A percentile compares a stretch with the other conserved stretches of the same genome.
Conservation (phyloP, 2,888 invertebrate species). For the Lapara coniferarum region DNA sequence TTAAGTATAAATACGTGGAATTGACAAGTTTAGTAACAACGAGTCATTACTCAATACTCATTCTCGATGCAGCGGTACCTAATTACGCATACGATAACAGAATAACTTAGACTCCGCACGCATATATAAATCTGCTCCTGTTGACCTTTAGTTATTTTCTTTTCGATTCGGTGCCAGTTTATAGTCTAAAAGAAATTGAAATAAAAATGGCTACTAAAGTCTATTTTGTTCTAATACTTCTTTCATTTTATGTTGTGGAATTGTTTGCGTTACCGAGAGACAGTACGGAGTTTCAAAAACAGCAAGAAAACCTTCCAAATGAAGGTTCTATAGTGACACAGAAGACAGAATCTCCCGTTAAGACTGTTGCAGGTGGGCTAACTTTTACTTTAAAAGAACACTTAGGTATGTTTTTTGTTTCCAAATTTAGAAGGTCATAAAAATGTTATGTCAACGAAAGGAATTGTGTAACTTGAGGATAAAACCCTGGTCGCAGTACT, state of each 20-base stretch:
- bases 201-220: slow-evolving; percentile 43
- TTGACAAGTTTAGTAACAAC: slow-evolving; percentile 8
- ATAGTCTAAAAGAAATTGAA: slow-evolving; percentile 34
- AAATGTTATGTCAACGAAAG: not conserved
- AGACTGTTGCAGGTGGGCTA: not conserved
- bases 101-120: slow-evolving; percentile 17
- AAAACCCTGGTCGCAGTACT: not conserved
- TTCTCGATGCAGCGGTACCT: not conserved
- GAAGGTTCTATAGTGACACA: slow-evolving; percentile 20
- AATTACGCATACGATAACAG: slow-evolving; percentile 24
- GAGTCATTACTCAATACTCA: slow-evolving; percentile 3
- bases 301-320: slow-evolving; percentile 25
- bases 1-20: too few species aligned
- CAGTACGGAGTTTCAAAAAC: slow-evolving; percentile 34
- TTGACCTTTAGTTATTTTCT: slow-evolving; percentile 48
- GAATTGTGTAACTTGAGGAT: not conserved
- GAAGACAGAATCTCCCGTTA: not conserved
- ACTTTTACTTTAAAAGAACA: not conserved
- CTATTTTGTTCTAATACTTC: slow-evolving; percentile 36
- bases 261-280: slow-evolving; percentile 49
- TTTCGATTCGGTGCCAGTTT: slow-evolving; percentile 36
- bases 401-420: not conserved
- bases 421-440: not conserved
- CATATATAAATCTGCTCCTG: slow-evolving; percentile 31
- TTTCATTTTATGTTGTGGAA: slow-evolving; percentile 40